Percentiles rank a stretch among this genome's conserved stretches.
Conservation (phyloP, 2,888 invertebrate genomes). For the Yponomeuta cagnagella region DNA sequence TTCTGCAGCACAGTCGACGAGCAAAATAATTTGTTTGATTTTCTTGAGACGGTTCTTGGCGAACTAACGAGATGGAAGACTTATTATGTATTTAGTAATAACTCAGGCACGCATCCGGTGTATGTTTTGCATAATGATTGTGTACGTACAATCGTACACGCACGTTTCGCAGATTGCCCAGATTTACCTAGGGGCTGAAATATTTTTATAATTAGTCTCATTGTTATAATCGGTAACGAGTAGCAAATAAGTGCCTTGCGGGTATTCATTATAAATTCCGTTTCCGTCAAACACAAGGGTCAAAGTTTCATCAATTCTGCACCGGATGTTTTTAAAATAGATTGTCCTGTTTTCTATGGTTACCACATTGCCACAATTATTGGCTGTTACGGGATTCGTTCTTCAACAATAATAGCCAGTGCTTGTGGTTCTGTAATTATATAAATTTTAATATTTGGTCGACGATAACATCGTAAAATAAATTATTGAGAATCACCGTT, state of each 20-base stretch:
- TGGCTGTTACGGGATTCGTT: too few relatives aligned
- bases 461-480: too few relatives aligned
- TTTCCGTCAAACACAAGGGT: neutral
- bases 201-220: conserved; percentile 6
- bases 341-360: too few relatives aligned
- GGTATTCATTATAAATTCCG: neutral
- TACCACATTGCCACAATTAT: too few relatives aligned
- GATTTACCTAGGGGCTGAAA: conserved; percentile 33
- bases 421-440: too few relatives aligned
- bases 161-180: conserved; percentile 34
- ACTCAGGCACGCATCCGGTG: conserved; percentile 50
- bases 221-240: neutral
- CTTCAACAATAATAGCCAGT: too few relatives aligned
- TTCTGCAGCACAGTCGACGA: neutral
- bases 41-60: neutral
- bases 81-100: conserved; percentile 50
- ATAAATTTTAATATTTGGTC: too few relatives aligned
- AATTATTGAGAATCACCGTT: too few relatives aligned
- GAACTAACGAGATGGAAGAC: conserved; percentile 40
- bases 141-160: conserved; percentile 30
- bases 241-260: neutral
- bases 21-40: neutral
- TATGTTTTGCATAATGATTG: conserved; percentile 57
- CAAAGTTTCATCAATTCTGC: neutral
- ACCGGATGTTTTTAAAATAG: neutral